Evolutionary conservation across 1,140 invertebrate species (phyloP).

Genomic region (Calephelis nemesis): DNA sequence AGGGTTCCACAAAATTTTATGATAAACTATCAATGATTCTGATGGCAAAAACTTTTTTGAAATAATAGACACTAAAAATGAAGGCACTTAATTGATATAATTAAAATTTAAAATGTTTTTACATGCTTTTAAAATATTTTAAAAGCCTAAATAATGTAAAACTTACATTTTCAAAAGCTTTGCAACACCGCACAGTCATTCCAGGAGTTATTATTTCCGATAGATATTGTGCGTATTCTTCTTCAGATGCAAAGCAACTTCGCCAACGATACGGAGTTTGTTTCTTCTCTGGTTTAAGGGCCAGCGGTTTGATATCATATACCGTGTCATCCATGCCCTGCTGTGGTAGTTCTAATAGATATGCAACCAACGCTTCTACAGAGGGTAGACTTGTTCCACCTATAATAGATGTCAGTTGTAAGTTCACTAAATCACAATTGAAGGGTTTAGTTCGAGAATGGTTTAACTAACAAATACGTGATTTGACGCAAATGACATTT

Average conservation of each 20-base stretch:
- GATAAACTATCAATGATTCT: no score
- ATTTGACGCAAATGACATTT: no score
- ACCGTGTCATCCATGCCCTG: slow-evolving; percentile 66
- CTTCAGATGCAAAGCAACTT: slow-evolving; percentile 88
- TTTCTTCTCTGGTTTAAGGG: slow-evolving; percentile 55
- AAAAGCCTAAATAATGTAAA: neutral
- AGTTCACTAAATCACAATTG: neutral
- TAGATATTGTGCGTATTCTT: slow-evolving; percentile 95
- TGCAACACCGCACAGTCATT: slow-evolving; percentile 94
- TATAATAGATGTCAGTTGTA: slow-evolving; percentile 30
- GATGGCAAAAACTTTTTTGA: no score
- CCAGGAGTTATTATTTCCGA: slow-evolving; percentile 91
- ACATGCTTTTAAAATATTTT: no score
- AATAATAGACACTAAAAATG: no score
- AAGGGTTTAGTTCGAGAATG: no score
- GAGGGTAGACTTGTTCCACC: slow-evolving; percentile 58
- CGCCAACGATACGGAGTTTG: slow-evolving; percentile 81
- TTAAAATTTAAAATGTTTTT: no score
- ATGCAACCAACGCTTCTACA: slow-evolving; percentile 63
- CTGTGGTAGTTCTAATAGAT: slow-evolving; percentile 59
- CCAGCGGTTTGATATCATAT: slow-evolving; percentile 52
- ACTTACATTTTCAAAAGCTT: slow-evolving; percentile 92
- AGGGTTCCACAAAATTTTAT: no score
- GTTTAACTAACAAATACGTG: no score
- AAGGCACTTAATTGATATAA: no score